These are phyloP conservation scores for Australoheros scitulus DNA, from an alignment of 2,113 vertebrate species.

Conservation along the genomic window DNA sequence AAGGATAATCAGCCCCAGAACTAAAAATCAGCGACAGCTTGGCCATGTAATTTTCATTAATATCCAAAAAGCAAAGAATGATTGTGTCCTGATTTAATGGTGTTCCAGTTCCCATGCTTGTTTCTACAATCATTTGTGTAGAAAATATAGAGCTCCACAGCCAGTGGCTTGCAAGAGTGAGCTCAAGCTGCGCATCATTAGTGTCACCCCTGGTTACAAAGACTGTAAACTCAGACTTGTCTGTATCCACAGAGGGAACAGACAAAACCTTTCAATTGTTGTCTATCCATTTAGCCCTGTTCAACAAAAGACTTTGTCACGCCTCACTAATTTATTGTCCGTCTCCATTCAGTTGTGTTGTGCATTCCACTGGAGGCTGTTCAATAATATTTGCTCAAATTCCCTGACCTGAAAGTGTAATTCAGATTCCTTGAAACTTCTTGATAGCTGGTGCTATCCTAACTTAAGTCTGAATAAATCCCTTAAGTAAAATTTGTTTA, in stretches of 20 bases:
- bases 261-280: constrained; percentile 58
- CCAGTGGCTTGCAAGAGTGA: constrained; percentile 64
- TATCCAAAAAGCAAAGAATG: constrained; percentile 25
- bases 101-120: constrained; percentile 54
- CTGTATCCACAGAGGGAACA: constrained; percentile 54
- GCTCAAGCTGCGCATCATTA: constrained; percentile 73
- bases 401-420: constrained; percentile 54
- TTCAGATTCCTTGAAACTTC: constrained; percentile 49
- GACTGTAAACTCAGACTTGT: constrained; percentile 55
- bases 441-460: constrained; percentile 9
- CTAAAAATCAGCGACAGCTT: constrained; percentile 14
- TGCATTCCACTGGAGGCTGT: constrained; percentile 52
- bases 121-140: constrained; percentile 58
- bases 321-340: constrained; percentile 71
- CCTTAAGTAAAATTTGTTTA: constrained; percentile 20
- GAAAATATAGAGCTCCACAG: constrained; percentile 54
- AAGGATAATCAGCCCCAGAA: neutral
- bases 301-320: constrained; percentile 69
- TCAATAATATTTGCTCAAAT: constrained; percentile 71
- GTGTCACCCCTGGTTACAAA: constrained; percentile 66
- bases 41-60: neutral
- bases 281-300: constrained; percentile 60
- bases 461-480: constrained; percentile 48
- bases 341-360: constrained; percentile 60
- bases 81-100: constrained; percentile 32